Evolutionary conservation across 2,797 vertebrate genomes (phyloP).

Genomic region (Eutrigla gurnardus): DNA sequence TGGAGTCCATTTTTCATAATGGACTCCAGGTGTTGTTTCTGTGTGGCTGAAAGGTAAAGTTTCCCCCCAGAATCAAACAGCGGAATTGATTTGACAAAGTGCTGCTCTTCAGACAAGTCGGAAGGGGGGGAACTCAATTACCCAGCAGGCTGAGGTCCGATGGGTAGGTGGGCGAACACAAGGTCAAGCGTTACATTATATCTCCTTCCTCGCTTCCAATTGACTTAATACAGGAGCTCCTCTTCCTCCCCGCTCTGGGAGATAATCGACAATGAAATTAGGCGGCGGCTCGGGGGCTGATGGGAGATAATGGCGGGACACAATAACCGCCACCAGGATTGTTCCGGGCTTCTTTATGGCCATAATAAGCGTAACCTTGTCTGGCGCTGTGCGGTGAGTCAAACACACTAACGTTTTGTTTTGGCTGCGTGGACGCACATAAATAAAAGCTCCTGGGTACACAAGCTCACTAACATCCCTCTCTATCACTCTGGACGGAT

Average conservation of each 20-base stretch:
- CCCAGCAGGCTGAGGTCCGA: conserved; percentile 12
- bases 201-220: conserved; percentile 49
- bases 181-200: conserved; percentile 44
- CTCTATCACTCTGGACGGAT: neutral
- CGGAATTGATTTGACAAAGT: conserved; percentile 17
- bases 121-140: conserved; percentile 8
- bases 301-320: conserved; percentile 69
- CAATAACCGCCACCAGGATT: conserved; percentile 46
- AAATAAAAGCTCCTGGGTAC: neutral
- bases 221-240: conserved; percentile 48
- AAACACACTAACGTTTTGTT: conserved; percentile 28
- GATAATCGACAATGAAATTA: conserved; percentile 67
- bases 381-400: conserved; percentile 26
- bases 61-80: conserved; percentile 32
- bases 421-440: neutral
- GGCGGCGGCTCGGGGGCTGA: conserved; percentile 53
- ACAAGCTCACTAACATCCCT: neutral
- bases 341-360: conserved; percentile 51
- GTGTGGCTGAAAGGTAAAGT: conserved; percentile 25
- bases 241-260: conserved; percentile 23
- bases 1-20: conserved; percentile 54
- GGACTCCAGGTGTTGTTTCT: conserved; percentile 39
- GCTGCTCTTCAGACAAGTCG: neutral
- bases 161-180: neutral
- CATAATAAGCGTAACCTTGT: conserved; percentile 56